phyloP scores from a whole-genome alignment of 2,113 vertebrate genomes.

The Mustela nigripes region DNA sequence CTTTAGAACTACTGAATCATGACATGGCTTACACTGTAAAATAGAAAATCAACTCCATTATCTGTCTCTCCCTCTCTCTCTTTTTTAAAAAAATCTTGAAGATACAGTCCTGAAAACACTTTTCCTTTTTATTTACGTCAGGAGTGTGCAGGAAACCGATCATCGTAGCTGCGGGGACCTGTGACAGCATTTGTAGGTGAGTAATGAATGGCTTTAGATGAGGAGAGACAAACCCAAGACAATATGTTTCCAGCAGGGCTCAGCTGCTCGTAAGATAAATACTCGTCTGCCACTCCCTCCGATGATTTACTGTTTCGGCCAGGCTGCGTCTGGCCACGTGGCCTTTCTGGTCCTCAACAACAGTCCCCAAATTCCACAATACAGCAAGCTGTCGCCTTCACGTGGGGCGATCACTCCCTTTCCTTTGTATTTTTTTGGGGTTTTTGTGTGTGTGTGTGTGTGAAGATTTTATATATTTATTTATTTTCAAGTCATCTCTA shows the following conservation, averaged over 20 bases:
- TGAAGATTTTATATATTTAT: background rate
- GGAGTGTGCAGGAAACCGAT: conserved; percentile 60
- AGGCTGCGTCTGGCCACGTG: background rate
- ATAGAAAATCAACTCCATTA: conserved; percentile 53
- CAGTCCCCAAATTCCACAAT: background rate
- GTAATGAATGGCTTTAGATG: conserved; percentile 86
- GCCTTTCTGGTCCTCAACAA: conserved; percentile 48
- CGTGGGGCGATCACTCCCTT: background rate
- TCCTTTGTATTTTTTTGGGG: background rate
- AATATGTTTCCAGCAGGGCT: conserved; percentile 81
- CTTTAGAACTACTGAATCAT: conserved; percentile 30
- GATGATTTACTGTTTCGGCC: conserved; percentile 85
- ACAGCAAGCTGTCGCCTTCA: background rate
- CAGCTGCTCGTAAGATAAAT: conserved; percentile 87
- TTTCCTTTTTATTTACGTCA: conserved; percentile 69
- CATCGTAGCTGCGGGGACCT: conserved; percentile 27
- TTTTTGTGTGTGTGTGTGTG: background rate
- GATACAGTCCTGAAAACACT: background rate
- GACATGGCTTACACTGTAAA: background rate
- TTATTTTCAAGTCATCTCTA: background rate
- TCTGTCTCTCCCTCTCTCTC: background rate
- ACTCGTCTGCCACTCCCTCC: conserved; percentile 77
- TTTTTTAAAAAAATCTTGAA: conserved; percentile 24
- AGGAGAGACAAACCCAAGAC: conserved; percentile 88
- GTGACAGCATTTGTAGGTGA: conserved; percentile 83